Percentiles rank a stretch among this genome's conserved stretches.
Conservation (phyloP, 2,113 vertebrate genomes). For the Ploceus nigricollis region DNA sequence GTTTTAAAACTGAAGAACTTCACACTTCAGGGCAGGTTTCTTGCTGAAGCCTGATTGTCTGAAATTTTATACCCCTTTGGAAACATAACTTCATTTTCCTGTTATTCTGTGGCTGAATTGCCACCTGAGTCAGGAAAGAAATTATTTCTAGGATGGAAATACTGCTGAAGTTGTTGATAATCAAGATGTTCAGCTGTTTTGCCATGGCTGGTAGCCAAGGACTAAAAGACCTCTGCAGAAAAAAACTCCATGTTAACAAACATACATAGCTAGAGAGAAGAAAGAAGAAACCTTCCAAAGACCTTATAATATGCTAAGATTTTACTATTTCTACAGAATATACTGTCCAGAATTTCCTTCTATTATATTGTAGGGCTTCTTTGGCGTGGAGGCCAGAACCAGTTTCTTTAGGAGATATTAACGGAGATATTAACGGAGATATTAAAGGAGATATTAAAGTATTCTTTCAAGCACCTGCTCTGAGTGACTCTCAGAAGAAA, state of each 20-base stretch:
- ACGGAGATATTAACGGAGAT: neutral
- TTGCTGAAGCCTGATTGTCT: neutral
- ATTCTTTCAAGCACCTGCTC: neutral
- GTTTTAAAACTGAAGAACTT: neutral
- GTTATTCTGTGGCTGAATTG: slow-evolving; percentile 6
- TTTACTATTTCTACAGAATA: neutral
- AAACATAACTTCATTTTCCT: slow-evolving; percentile 20
- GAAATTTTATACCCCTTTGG: neutral
- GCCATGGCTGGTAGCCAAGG: slow-evolving; percentile 2
- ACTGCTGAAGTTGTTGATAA: slow-evolving; percentile 34
- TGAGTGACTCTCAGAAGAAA: neutral
- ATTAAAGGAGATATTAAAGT: neutral
- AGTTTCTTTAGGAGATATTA: neutral
- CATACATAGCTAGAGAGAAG: neutral
- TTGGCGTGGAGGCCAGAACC: neutral
- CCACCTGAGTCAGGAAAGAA: slow-evolving; percentile 27
- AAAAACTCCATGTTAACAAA: neutral
- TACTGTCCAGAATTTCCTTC: neutral
- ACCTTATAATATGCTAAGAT: neutral
- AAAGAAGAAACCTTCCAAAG: neutral
- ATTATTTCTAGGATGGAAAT: slow-evolving; percentile 49
- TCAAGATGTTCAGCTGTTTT: slow-evolving; percentile 36
- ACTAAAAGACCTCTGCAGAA: neutral
- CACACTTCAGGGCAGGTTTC: neutral
- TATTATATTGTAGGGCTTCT: neutral